Percentiles rank a stretch among this genome's conserved stretches.
Conservation (phyloP, 2,113 vertebrate genomes). For the Miniopterus natalensis region DNA sequence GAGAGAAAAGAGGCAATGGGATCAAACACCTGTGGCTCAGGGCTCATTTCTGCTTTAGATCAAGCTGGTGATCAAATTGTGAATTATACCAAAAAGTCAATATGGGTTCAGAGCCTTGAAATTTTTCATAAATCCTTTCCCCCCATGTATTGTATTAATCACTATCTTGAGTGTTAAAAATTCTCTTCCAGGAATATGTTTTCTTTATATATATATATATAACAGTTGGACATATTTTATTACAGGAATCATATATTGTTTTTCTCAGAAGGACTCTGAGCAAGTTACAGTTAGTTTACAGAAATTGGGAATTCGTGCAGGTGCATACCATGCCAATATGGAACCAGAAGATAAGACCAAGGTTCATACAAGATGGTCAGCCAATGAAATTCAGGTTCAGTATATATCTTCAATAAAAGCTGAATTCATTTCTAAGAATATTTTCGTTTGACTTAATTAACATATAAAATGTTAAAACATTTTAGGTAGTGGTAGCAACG, state of each 20-base stretch:
- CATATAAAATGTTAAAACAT: constrained; percentile 54
- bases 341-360: constrained; percentile 91
- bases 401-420: neutral
- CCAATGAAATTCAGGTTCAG: constrained; percentile 94
- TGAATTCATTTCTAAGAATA: neutral
- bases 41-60: constrained; percentile 12
- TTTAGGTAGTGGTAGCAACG: constrained; percentile 97
- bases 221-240: constrained; percentile 31
- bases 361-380: constrained; percentile 95
- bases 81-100: neutral
- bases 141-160: neutral
- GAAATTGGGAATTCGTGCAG: constrained; percentile 91
- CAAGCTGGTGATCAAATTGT: neutral
- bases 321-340: constrained; percentile 96
- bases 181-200: neutral
- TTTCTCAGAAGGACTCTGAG: constrained; percentile 98
- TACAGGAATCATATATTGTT: constrained; percentile 97
- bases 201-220: neutral
- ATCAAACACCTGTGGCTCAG: neutral
- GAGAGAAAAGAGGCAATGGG: neutral
- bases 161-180: neutral
- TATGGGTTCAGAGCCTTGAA: neutral
- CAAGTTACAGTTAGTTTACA: constrained; percentile 92
- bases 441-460: constrained; percentile 42
- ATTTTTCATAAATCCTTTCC: neutral